Conservation (phyloP, 2,113 vertebrate species). For the Tor tambroides region DNA sequence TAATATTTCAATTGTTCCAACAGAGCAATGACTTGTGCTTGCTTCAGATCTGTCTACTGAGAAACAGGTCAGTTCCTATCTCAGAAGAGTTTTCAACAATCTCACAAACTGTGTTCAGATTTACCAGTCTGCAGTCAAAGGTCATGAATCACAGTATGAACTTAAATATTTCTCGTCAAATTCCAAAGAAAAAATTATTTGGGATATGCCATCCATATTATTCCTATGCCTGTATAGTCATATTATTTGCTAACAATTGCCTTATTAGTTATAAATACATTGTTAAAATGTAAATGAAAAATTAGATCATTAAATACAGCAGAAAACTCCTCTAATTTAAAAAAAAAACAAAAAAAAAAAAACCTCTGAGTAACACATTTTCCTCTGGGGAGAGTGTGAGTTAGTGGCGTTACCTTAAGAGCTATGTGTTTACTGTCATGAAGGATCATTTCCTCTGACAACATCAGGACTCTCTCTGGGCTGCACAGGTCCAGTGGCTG, state of each 20-base stretch:
- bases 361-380: not conserved
- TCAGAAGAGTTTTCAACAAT: not conserved
- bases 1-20: not conserved
- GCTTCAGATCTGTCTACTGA: not conserved
- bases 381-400: not conserved
- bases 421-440: conserved; percentile 82
- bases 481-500: conserved; percentile 92
- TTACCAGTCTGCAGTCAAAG: not conserved
- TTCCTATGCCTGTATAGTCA: not conserved
- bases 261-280: not conserved
- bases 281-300: not conserved
- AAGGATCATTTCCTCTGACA: conserved; percentile 88
- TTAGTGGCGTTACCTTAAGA: conserved; percentile 76
- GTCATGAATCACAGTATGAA: not conserved
- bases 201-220: not conserved
- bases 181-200: not conserved
- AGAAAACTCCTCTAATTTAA: too few species aligned
- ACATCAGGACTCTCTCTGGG: conserved; percentile 82
- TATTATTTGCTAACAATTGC: not conserved
- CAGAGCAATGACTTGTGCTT: not conserved
- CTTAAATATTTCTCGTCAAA: not conserved
- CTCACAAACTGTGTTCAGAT: not conserved
- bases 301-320: not conserved
- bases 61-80: not conserved
- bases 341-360: too few species aligned